Conservation (phyloP, 2,888 invertebrate species). For the Dorcus hopei region DNA sequence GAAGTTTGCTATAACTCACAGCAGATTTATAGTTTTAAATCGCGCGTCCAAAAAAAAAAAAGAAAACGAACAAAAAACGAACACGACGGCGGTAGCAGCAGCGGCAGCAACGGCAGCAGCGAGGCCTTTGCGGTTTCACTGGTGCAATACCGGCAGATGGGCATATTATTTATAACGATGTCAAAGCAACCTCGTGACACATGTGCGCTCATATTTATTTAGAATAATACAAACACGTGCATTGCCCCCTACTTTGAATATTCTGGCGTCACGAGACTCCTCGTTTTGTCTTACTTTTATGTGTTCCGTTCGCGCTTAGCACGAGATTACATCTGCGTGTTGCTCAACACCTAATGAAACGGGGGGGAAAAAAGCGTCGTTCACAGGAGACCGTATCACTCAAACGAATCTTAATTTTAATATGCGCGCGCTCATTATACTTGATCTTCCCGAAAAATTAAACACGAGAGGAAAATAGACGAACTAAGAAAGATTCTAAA, state of each 20-base stretch:
- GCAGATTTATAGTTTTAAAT: too few relatives aligned
- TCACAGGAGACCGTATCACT: not conserved
- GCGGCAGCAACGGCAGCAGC: too few relatives aligned
- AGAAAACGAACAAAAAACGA: too few relatives aligned
- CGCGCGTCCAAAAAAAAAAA: too few relatives aligned
- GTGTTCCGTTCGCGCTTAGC: not conserved
- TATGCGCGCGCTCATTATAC: too few relatives aligned
- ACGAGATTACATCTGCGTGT: not conserved
- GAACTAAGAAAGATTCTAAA: too few relatives aligned
- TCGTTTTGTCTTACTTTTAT: slow-evolving; percentile 4
- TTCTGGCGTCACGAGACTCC: slow-evolving; percentile 4
- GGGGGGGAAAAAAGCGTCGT: not conserved
- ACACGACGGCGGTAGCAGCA: too few relatives aligned
- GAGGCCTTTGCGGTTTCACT: too few relatives aligned
- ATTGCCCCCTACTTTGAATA: slow-evolving; percentile 22
- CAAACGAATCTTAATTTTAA: too few relatives aligned
- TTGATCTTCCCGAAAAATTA: too few relatives aligned
- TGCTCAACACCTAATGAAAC: not conserved
- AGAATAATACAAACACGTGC: slow-evolving; percentile 23
- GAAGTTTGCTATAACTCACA: too few relatives aligned
- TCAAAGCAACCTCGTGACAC: slow-evolving; percentile 23
- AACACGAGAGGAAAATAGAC: too few relatives aligned
- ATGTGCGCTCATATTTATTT: slow-evolving; percentile 25
- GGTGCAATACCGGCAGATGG: slow-evolving; percentile 6
- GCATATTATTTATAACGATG: slow-evolving; percentile 19